These are phyloP conservation scores for Cybosia mesomella DNA, from an alignment of 2,888 invertebrate species.

Conservation along the genomic window DNA sequence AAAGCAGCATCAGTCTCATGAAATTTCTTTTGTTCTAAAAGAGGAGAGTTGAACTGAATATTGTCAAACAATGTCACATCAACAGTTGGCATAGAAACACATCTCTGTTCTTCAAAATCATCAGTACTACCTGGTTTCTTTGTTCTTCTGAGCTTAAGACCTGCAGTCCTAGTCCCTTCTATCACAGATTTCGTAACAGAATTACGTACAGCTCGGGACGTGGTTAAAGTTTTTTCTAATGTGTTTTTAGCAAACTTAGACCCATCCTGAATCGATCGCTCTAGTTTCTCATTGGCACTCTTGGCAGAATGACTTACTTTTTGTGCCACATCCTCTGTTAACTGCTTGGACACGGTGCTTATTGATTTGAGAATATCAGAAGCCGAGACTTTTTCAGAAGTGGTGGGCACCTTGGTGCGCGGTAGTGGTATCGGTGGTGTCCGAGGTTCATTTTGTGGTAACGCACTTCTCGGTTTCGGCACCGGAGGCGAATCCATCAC, in stretches of 20 bases:
- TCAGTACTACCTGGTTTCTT: slow-evolving; percentile 63
- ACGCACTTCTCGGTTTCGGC: slow-evolving; percentile 75
- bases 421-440: slow-evolving; percentile 86
- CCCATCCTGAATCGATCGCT: slow-evolving; percentile 73
- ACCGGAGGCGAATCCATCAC: slow-evolving; percentile 80
- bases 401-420: slow-evolving; percentile 72
- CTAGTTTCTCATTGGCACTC: slow-evolving; percentile 75
- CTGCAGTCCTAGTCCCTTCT: slow-evolving; percentile 88
- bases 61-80: slow-evolving; percentile 88
- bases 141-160: slow-evolving; percentile 76
- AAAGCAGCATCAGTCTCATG: slow-evolving; percentile 50
- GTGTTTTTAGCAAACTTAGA: slow-evolving; percentile 81
- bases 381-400: slow-evolving; percentile 70
- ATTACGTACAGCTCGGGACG: slow-evolving; percentile 83
- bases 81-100: slow-evolving; percentile 86
- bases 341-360: slow-evolving; percentile 86
- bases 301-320: slow-evolving; percentile 81
- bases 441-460: slow-evolving; percentile 60
- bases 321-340: slow-evolving; percentile 85
- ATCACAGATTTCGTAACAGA: slow-evolving; percentile 88
- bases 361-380: slow-evolving; percentile 82
- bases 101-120: slow-evolving; percentile 70
- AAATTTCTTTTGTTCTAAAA: slow-evolving; percentile 77
- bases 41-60: slow-evolving; percentile 89
- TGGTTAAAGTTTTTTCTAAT: slow-evolving; percentile 78